Evolutionary conservation across 1,140 invertebrate species (phyloP), one percentile per base, ranked within the genome.

Genomic region (Myzus persicae): DNA sequence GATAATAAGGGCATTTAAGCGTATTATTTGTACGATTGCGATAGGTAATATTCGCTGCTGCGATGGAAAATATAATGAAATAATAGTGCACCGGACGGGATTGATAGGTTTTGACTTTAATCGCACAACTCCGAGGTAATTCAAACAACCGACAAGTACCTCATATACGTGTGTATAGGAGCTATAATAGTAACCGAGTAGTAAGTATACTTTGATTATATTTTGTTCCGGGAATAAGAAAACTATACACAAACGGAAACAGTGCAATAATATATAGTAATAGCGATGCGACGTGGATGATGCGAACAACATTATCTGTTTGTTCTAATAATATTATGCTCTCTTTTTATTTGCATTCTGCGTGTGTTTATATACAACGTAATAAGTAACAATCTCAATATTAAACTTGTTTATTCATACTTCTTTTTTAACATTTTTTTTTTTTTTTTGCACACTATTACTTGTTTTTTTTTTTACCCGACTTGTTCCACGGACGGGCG

Each of bases 381-480:
- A 67, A 67, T n/a, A 44, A 87, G 84, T 87, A 44, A 46, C 42
- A 87, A 44, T 87, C 31, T 44, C 84, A 46, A 87, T 46, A 87
- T 87, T 87, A 87, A 87, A 87, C 84, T 87, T 87, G 84, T 87
- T 87, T 44, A 87, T 87, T 46, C 38, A 38, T 38, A 36, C 76
- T 81, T 81, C 0, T 67, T 67, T 67, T 67, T 67, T n/a, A n/a
- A n/a, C 11, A 18, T 44, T 24, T 51, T 51, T 51, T 51, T 22
- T 81, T 42, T 84, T 42, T 22, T 3, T 22, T 42, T 2, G 42
- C 2, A 81, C 76, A 38, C 22, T 84, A 42, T 84, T 84, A 24
- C 26, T 44, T 31, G 31, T 44, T 44, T 42, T 24, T 51, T 51
- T 44, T 87, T 42, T 87, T 46, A 42, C 42, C 4, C 84, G 26